A percentile compares a stretch with the other conserved stretches of the same genome.
Conservation (phyloP, 2,888 invertebrate species). For the Eurytoma adleriae region DNA sequence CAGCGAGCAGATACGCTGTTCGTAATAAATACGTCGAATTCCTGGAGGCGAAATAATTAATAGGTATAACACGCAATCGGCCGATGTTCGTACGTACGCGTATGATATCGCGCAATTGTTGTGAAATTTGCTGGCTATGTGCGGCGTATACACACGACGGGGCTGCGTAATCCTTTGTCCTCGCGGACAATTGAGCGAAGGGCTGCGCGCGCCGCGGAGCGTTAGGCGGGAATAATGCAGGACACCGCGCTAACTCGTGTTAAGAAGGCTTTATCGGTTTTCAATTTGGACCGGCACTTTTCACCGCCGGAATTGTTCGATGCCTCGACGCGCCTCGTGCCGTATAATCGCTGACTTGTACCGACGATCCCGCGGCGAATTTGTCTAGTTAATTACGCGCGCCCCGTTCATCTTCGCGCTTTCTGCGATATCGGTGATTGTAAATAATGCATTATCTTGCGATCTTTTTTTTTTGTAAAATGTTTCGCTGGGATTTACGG, state of each 20-base stretch:
- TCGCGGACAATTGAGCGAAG: background rate
- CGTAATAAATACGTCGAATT: no score
- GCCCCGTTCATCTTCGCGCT: background rate
- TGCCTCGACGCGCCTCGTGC: background rate
- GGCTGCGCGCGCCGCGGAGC: background rate
- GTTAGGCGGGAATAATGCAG: background rate
- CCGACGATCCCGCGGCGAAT: background rate
- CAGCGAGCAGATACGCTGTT: no score
- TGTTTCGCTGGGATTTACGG: background rate
- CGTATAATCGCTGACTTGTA: background rate
- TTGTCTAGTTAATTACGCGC: background rate
- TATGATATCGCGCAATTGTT: background rate
- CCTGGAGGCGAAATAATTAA: no score
- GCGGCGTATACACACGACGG: background rate
- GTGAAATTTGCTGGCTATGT: conserved; percentile 1
- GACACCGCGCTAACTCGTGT: conserved; percentile 50
- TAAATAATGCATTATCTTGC: background rate
- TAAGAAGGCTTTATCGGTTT: conserved; percentile 63
- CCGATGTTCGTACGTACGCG: no score
- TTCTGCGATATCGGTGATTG: background rate
- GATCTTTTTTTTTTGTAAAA: background rate
- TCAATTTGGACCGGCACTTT: conserved; percentile 63
- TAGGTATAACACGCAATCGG: no score
- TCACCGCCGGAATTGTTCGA: background rate
- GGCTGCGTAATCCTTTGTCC: background rate